Conservation (phyloP, 2,888 invertebrate genomes). For the Rosalia funebris region DNA sequence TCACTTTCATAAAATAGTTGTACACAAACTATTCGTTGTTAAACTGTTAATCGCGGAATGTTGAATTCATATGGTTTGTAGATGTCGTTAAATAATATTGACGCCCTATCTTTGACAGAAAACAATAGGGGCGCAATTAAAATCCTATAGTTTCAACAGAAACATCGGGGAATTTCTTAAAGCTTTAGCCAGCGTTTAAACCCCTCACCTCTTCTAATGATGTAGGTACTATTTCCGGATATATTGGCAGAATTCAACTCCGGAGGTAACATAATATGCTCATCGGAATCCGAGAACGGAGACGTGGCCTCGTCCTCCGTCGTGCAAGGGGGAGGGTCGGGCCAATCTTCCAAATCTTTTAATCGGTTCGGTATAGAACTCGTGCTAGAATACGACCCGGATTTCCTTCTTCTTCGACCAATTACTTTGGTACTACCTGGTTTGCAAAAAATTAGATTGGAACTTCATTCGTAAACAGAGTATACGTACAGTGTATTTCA, state of each 20-base stretch:
- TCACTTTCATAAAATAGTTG: no score
- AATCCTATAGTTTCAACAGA: no score
- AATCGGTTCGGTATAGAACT: constrained; percentile 77
- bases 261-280: constrained; percentile 55
- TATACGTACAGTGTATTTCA: no score
- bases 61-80: no score
- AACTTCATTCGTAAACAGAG: no score
- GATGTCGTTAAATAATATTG: no score
- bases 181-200: no score
- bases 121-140: no score
- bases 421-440: constrained; percentile 59
- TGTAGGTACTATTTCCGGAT: constrained; percentile 79
- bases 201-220: constrained; percentile 75
- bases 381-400: constrained; percentile 72
- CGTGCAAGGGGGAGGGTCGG: constrained; percentile 76
- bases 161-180: no score
- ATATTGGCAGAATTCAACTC: constrained; percentile 64
- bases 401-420: constrained; percentile 54
- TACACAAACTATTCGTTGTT: no score
- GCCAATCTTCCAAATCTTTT: constrained; percentile 79
- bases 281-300: constrained; percentile 74
- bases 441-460: not conserved
- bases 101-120: no score
- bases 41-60: no score
- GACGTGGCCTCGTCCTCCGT: constrained; percentile 76